Evolutionary conservation across 2,113 vertebrate species (phyloP), one percentile per base, ranked within the genome.

Genomic region (Cynopterus brachyotis): DNA sequence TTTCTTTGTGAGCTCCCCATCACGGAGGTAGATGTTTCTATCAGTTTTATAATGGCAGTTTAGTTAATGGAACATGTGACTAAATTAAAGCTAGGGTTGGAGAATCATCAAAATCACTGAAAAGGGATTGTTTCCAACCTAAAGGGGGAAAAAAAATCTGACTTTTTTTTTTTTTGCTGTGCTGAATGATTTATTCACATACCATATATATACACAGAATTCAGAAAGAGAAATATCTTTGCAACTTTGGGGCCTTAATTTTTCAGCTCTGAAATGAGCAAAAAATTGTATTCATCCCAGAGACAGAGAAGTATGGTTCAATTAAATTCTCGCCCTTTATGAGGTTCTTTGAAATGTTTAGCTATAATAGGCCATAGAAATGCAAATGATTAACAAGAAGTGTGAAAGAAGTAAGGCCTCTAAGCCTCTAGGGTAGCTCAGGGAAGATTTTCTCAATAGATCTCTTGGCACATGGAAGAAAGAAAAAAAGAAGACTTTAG

Each of bases 381-480:
- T 92, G 64, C 94, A 97, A 96, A 93, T 83, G 26, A 73, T 86
- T 53, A 86, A 47, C 57, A 79, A n/a, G 92, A 96, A 96, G 66
- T 70, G 45, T 53, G 70, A 37, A 17, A 60, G 53, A 47, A 45
- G 28, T 11, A 5, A 20, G 15, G 6, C 53, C 37, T 55, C 82
- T 57, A 94, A 26, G 8, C 50, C n/a, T 50, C 60, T 28, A 22
- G 28, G 7, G 13, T 24, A 62, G 55, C 81, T 67, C 40, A 87
- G 60, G 59, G 81, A 47, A 62, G 85, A 95, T 64, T 90, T 91
- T 91, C 70, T 89, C 86, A 96, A 66, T 50, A 76, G 73, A 84
- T 89, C 53, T 75, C 59, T 45, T 16, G 11, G 59, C 28, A n/a
- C 91, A 66, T 0, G 89, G 64, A 20, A 37, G 53, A 75, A 53